Evolutionary conservation across 2,797 vertebrate genomes (phyloP).

Genomic region (Falco cherrug): DNA sequence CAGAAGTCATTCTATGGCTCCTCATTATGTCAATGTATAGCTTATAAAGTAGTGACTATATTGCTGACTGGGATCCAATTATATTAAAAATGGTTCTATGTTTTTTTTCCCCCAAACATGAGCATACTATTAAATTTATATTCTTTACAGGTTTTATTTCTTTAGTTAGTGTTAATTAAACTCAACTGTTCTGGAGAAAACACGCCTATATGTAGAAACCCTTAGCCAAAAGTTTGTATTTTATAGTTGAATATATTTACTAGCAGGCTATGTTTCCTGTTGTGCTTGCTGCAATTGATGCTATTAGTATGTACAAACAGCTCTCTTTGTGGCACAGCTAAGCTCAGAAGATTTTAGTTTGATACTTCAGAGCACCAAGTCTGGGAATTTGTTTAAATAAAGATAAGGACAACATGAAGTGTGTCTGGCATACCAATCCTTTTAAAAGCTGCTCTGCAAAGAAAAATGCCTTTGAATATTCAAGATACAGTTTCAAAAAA

Average conservation of each 20-base stretch:
- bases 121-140: neutral
- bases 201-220: neutral
- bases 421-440: slow-evolving; percentile 31
- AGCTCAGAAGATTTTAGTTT: slow-evolving; percentile 16
- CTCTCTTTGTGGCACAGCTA: neutral
- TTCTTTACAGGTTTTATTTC: slow-evolving; percentile 29
- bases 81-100: neutral
- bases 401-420: slow-evolving; percentile 32
- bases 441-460: slow-evolving; percentile 26
- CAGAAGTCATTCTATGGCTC: neutral
- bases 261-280: neutral
- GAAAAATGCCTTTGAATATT: slow-evolving; percentile 45
- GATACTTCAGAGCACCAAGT: slow-evolving; percentile 14
- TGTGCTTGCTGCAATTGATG: neutral
- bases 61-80: neutral
- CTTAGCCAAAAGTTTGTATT: neutral
- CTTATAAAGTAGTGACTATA: neutral
- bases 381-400: slow-evolving; percentile 42
- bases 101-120: neutral
- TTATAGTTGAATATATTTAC: neutral
- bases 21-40: neutral
- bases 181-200: slow-evolving; percentile 33
- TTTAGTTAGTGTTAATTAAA: slow-evolving; percentile 45
- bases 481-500: slow-evolving; percentile 20
- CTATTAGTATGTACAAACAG: slow-evolving; percentile 4